A percentile compares a stretch with the other conserved stretches of the same genome.
Conservation (phyloP, 2,797 vertebrate genomes). For the Amblyraja radiata region DNA sequence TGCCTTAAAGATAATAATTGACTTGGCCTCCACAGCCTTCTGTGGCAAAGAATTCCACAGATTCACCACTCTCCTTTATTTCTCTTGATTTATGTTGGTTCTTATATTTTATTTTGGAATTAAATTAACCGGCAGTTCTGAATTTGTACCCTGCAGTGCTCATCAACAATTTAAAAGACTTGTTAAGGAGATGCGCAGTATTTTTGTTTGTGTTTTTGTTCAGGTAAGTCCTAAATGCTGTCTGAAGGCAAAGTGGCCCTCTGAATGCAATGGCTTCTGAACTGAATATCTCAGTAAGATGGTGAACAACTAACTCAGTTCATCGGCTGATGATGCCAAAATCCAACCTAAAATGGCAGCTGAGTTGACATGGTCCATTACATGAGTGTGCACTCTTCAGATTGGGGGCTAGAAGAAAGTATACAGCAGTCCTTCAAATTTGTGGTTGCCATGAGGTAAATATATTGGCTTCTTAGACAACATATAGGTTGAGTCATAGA, state of each 20-base stretch:
- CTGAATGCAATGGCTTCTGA: background rate
- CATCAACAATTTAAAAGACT: background rate
- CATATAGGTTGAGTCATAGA: background rate
- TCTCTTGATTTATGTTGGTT: background rate
- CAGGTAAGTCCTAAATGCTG: background rate
- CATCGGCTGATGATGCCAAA: background rate
- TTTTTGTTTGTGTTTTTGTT: background rate
- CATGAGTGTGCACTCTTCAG: background rate
- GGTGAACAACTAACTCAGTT: background rate
- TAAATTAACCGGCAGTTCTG: background rate
- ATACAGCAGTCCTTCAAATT: background rate
- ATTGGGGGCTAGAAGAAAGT: background rate
- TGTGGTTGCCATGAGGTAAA: background rate
- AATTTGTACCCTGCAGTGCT: background rate
- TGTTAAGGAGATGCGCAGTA: background rate
- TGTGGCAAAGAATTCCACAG: too few species aligned
- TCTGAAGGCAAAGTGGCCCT: background rate
- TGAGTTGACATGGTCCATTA: background rate
- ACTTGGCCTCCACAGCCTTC: too few species aligned
- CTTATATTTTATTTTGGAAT: background rate
- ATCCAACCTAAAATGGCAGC: background rate
- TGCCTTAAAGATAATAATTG: too few species aligned
- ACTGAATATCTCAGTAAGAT: background rate
- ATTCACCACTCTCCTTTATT: background rate
- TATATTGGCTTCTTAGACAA: background rate